These are phyloP conservation scores for Drepana arcuata DNA, from an alignment of 1,140 invertebrate genomes.

Conservation along the genomic window DNA sequence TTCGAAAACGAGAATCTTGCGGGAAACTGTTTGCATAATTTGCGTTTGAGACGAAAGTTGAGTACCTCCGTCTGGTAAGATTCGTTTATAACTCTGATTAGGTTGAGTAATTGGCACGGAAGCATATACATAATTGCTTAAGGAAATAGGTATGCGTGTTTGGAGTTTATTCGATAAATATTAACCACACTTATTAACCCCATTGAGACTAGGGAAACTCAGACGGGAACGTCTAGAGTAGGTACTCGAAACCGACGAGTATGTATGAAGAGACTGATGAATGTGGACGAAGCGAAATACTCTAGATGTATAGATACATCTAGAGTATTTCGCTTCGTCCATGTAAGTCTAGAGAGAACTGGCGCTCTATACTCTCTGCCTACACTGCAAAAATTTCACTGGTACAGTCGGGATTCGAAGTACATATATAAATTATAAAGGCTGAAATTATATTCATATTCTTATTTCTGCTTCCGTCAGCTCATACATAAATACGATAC, in stretches of 20 bases:
- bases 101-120: neutral
- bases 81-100: conserved; percentile 25
- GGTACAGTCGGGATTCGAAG: neutral
- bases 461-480: neutral
- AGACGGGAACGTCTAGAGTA: neutral
- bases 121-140: no score
- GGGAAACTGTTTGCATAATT: conserved; percentile 46
- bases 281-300: no score
- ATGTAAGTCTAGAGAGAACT: no score
- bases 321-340: no score
- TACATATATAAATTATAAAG: neutral
- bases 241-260: neutral
- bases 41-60: conserved; percentile 31
- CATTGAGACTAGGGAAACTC: neutral
- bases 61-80: conserved; percentile 24
- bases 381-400: neutral
- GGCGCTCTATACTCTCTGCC: no score
- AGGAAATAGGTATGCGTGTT: neutral
- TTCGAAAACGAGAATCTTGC: conserved; percentile 51
- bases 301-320: no score
- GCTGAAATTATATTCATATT: neutral
- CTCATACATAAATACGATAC: neutral
- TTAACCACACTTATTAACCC: neutral
- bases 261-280: no score
- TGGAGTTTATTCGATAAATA: neutral